Evolutionary conservation across 2,113 vertebrate genomes (phyloP).

Genomic region (Bagarius yarrelli): DNA sequence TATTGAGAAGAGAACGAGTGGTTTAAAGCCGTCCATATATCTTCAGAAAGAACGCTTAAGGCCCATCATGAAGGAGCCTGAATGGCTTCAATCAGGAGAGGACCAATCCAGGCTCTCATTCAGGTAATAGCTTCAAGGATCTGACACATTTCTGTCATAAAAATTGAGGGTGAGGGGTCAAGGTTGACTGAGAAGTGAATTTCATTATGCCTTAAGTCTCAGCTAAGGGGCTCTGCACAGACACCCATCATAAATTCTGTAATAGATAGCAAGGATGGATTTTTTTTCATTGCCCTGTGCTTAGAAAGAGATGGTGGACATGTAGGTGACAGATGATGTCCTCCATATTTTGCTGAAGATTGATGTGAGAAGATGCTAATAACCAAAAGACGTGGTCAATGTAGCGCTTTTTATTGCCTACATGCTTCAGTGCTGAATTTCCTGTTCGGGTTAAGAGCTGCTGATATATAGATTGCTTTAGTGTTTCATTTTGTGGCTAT

Average conservation of each 20-base stretch:
- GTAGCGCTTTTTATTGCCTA: constrained; percentile 14
- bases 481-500: constrained; percentile 30
- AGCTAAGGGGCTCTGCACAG: constrained; percentile 42
- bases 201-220: constrained; percentile 49
- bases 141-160: constrained; percentile 33
- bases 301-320: constrained; percentile 45
- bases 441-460: constrained; percentile 10
- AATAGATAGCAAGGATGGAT: constrained; percentile 25
- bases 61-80: constrained; percentile 18
- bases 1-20: constrained; percentile 4
- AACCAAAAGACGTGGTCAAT: constrained; percentile 35
- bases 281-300: constrained; percentile 42
- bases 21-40: constrained; percentile 3
- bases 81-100: constrained; percentile 28
- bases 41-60: constrained; percentile 22
- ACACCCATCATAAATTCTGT: constrained; percentile 50
- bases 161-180: constrained; percentile 53
- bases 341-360: constrained; percentile 50
- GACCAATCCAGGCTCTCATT: constrained; percentile 38
- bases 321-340: constrained; percentile 36
- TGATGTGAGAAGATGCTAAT: constrained; percentile 44
- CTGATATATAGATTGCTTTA: constrained; percentile 27
- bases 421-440: neutral
- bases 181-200: constrained; percentile 50
- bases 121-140: constrained; percentile 25